These are phyloP conservation scores for Tridacna gigas DNA, from an alignment of 2,888 invertebrate species.

Conservation along the genomic window DNA sequence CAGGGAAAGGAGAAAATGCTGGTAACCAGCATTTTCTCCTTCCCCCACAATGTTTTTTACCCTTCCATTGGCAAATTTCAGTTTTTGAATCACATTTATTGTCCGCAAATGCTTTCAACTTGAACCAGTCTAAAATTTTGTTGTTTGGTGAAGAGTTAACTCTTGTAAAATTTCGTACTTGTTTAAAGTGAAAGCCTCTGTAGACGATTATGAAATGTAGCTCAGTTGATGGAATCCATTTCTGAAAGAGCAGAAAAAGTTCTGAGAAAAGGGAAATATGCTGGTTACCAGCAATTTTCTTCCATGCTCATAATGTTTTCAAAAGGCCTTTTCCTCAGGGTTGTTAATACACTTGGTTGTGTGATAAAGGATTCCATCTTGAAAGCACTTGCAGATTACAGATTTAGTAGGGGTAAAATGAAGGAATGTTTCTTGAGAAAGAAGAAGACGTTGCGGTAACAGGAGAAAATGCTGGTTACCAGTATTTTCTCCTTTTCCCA, in stretches of 20 bases:
- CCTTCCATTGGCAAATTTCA: neutral
- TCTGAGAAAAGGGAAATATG: neutral
- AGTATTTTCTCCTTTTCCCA: too few species aligned
- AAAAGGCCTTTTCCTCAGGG: too few species aligned
- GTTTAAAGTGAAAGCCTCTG: neutral
- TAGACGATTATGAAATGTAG: neutral
- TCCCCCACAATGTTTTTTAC: conserved; percentile 1
- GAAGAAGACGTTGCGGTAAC: too few species aligned
- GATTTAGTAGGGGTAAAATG: too few species aligned
- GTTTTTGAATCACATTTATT: neutral
- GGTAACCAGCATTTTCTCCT: neutral
- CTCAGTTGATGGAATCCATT: neutral
- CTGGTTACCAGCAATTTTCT: neutral
- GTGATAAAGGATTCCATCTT: too few species aligned
- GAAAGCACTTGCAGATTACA: too few species aligned
- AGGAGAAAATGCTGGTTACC: too few species aligned
- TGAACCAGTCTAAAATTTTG: neutral
- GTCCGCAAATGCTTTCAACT: neutral
- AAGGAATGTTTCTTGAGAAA: too few species aligned
- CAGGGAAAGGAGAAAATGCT: neutral
- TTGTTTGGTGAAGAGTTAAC: neutral
- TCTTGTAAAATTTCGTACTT: neutral
- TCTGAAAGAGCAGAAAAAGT: neutral
- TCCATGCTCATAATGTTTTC: too few species aligned
- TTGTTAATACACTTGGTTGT: too few species aligned